Percentiles rank a stretch among this genome's conserved stretches.
phyloP scores from a whole-genome alignment of 2,113 vertebrate species.

The Desmodus rotundus region DNA sequence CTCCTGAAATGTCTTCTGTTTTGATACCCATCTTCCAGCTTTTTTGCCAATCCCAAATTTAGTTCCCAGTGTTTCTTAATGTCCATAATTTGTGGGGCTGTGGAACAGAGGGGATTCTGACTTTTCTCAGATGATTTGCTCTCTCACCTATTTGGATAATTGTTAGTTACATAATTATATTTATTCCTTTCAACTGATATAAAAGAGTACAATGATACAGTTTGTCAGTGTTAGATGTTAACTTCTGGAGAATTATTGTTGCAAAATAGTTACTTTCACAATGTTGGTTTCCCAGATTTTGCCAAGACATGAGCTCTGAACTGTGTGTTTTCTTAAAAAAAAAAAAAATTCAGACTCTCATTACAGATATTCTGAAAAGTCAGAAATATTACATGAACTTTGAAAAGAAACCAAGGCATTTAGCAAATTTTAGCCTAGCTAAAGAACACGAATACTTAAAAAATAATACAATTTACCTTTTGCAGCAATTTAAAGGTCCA shows the following conservation, averaged over 20 bases:
- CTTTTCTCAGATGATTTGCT: conserved; percentile 54
- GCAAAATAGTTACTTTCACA: conserved; percentile 47
- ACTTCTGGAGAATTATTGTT: conserved; percentile 61
- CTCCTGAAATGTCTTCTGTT: conserved; percentile 58
- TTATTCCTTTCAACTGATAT: conserved; percentile 56
- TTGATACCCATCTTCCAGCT: conserved; percentile 67
- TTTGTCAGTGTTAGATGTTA: conserved; percentile 53
- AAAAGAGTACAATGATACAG: conserved; percentile 54
- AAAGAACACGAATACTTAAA: conserved; percentile 78
- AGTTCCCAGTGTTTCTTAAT: conserved; percentile 4
- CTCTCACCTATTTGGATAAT: conserved; percentile 61
- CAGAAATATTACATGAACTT: conserved; percentile 74
- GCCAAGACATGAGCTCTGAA: conserved; percentile 64
- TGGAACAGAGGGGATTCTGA: conserved; percentile 39
- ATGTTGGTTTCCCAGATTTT: conserved; percentile 59
- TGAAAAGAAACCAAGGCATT: conserved; percentile 79
- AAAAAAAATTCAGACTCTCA: conserved; percentile 69
- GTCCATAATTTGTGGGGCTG: conserved; percentile 49
- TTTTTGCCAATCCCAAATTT: conserved; percentile 58
- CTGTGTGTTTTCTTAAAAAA: background rate
- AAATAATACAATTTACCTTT: conserved; percentile 71
- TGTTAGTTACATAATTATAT: conserved; percentile 61
- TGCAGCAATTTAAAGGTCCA: conserved; percentile 75
- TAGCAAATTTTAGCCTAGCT: conserved; percentile 75
- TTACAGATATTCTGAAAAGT: conserved; percentile 75